phyloP scores from a whole-genome alignment of 1,140 invertebrate species.

The Apis mellifera region DNA sequence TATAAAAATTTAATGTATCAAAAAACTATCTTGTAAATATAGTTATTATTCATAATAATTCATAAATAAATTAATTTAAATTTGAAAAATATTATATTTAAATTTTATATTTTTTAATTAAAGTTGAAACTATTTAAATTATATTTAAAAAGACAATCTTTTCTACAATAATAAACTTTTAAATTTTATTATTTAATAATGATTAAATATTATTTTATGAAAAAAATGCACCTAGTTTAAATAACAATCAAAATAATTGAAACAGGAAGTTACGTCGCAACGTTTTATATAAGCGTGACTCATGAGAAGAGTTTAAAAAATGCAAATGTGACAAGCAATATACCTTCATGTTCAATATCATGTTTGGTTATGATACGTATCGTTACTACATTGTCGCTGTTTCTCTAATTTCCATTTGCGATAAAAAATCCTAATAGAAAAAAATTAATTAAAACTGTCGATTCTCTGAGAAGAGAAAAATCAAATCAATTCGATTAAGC shows the following conservation, averaged over 20 bases:
- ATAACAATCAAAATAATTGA: background rate
- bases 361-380: background rate
- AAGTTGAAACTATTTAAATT: background rate
- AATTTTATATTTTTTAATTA: too few species aligned
- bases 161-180: background rate
- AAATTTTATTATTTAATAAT: background rate
- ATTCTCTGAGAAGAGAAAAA: background rate
- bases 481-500: slow-evolving; percentile 25
- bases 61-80: background rate
- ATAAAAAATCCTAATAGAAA: background rate
- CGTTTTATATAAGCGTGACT: slow-evolving; percentile 21
- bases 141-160: background rate
- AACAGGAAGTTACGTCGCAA: background rate
- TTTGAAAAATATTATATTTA: too few species aligned
- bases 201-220: background rate
- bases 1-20: background rate
- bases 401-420: background rate
- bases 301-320: background rate
- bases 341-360: background rate
- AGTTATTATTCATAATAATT: background rate
- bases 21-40: background rate
- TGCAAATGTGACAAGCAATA: background rate
- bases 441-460: background rate
- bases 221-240: background rate
- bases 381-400: background rate